phyloP scores from a whole-genome alignment of 1,140 invertebrate genomes.

The Frieseomelitta varia region DNA sequence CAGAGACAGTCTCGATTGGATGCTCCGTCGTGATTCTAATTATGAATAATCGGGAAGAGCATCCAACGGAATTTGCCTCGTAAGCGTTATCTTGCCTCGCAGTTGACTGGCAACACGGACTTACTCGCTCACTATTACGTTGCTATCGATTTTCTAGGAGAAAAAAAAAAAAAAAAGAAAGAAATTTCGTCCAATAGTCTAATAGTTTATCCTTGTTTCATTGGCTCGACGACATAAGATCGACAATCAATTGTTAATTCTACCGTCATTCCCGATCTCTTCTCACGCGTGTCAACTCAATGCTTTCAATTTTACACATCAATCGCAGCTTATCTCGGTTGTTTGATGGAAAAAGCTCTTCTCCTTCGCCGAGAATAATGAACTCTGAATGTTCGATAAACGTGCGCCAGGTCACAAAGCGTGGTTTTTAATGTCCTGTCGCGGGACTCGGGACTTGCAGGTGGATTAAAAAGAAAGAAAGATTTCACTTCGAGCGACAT shows the following conservation, averaged over 20 bases:
- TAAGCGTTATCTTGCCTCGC: constrained; percentile 49
- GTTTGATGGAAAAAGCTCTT: too few species aligned
- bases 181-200: background rate
- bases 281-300: too few species aligned
- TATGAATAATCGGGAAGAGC: constrained; percentile 71
- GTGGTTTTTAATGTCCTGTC: too few species aligned
- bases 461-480: background rate
- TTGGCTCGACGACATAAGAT: background rate
- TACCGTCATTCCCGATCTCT: too few species aligned
- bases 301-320: too few species aligned
- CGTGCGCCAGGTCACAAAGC: too few species aligned
- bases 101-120: background rate
- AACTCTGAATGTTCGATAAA: too few species aligned
- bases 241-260: too few species aligned
- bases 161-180: background rate
- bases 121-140: too few species aligned
- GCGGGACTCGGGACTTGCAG: too few species aligned
- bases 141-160: background rate
- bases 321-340: too few species aligned
- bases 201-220: background rate
- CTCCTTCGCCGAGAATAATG: too few species aligned
- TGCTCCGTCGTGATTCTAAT: constrained; percentile 60
- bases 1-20: constrained; percentile 70
- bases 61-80: constrained; percentile 39
- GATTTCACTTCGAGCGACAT: background rate